These are phyloP conservation scores for Coendou prehensilis DNA, from an alignment of 2,797 vertebrate genomes.

Conservation along the genomic window DNA sequence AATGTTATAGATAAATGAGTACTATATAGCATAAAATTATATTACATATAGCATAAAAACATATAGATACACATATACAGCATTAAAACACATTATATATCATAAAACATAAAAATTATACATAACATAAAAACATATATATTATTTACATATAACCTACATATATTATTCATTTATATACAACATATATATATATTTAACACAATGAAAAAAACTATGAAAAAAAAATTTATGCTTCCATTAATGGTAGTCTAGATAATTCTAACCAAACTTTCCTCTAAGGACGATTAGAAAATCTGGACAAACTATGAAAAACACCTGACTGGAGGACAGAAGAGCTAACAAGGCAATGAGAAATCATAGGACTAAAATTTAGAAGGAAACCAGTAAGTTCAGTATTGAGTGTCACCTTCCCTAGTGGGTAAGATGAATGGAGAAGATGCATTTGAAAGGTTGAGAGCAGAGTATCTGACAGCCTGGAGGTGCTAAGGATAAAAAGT, in stretches of 20 bases:
- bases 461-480: not conserved
- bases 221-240: constrained; percentile 44
- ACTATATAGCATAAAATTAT: too few species aligned
- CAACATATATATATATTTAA: not conserved
- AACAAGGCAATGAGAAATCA: not conserved
- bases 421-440: not conserved
- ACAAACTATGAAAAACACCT: not conserved
- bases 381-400: not conserved
- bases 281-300: not conserved
- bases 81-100: not conserved
- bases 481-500: not conserved
- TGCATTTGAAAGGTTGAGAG: not conserved
- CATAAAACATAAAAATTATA: not conserved
- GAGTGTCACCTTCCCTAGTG: not conserved
- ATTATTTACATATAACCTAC: not conserved
- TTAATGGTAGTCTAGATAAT: not conserved
- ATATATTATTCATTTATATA: not conserved
- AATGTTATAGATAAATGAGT: too few species aligned
- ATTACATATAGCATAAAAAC: too few species aligned
- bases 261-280: not conserved
- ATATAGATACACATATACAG: not conserved
- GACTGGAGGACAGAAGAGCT: not conserved
- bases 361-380: not conserved
- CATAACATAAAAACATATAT: too few species aligned
- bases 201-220: constrained; percentile 8